Evolutionary conservation across 2,888 invertebrate species (phyloP).

Genomic region (Choristoneura rosaceana): DNA sequence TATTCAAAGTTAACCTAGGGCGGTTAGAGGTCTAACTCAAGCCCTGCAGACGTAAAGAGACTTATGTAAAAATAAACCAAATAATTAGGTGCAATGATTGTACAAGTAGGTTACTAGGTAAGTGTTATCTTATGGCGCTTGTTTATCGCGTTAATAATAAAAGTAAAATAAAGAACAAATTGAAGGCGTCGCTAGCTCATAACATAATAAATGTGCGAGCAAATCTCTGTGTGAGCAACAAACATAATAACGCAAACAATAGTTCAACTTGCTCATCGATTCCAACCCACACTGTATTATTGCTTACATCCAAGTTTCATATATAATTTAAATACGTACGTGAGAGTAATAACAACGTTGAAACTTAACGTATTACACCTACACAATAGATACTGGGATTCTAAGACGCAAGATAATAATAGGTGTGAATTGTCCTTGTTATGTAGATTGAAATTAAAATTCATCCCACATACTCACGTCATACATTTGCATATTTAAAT

Average conservation of each 20-base stretch:
- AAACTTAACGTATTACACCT: conserved; percentile 32
- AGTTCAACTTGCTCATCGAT: conserved; percentile 3
- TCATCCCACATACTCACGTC: conserved; percentile 49
- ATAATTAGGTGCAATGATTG: conserved; percentile 11
- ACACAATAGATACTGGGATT: conserved; percentile 16
- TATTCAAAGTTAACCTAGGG: too few species aligned
- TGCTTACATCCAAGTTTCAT: conserved; percentile 15
- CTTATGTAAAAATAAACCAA: neutral
- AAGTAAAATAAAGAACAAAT: neutral
- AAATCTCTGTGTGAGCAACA: neutral
- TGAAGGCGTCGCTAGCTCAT: too few species aligned
- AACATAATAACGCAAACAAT: neutral
- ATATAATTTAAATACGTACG: conserved; percentile 29
- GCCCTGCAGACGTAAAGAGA: too few species aligned
- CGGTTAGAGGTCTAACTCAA: too few species aligned
- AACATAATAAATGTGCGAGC: neutral
- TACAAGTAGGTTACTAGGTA: conserved; percentile 30
- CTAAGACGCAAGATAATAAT: conserved; percentile 19
- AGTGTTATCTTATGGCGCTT: conserved; percentile 27
- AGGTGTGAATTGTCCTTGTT: conserved; percentile 40
- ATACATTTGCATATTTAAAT: conserved; percentile 48
- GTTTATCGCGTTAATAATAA: neutral
- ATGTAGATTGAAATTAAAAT: conserved; percentile 53
- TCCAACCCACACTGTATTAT: neutral
- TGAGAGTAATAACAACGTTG: conserved; percentile 26